Evolutionary conservation across 1,140 invertebrate species (phyloP).

Genomic region (Sitobion miscanthi): DNA sequence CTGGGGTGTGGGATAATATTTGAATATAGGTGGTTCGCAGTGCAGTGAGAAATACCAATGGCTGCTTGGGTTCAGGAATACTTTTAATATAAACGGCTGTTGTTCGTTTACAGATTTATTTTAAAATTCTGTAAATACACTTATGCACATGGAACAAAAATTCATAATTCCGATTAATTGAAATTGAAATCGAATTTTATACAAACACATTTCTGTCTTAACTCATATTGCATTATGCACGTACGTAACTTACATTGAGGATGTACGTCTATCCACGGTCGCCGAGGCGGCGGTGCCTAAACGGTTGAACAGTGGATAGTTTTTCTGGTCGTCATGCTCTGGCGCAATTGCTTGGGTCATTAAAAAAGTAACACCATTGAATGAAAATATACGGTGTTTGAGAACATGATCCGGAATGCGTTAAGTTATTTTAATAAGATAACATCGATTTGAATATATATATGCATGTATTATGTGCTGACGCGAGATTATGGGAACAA

Average conservation of each 20-base stretch:
- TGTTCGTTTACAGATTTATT: not conserved
- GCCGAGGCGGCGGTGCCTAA: not conserved
- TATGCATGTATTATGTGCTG: not conserved
- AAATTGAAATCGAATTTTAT: not conserved
- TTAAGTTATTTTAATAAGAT: conserved; percentile 56
- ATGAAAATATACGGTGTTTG: conserved; percentile 35
- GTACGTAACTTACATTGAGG: not conserved
- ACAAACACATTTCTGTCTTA: not conserved
- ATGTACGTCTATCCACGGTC: not conserved
- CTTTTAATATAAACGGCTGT: not conserved
- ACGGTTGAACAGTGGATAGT: conserved; percentile 47
- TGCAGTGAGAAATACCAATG: not conserved
- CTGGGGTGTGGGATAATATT: not conserved
- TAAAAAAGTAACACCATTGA: conserved; percentile 53
- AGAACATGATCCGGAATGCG: conserved; percentile 55
- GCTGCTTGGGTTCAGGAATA: not conserved
- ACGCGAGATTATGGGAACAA: conserved; percentile 19
- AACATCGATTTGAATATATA: conserved; percentile 39
- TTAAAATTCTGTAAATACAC: not conserved
- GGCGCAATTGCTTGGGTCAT: conserved; percentile 38
- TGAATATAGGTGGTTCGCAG: not conserved
- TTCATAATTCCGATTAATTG: not conserved
- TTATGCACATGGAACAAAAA: not conserved
- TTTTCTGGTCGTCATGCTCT: conserved; percentile 47
- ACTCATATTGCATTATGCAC: not conserved